Evolutionary conservation across 2,888 invertebrate genomes (phyloP).

Genomic region (Amaurobius ferox): DNA sequence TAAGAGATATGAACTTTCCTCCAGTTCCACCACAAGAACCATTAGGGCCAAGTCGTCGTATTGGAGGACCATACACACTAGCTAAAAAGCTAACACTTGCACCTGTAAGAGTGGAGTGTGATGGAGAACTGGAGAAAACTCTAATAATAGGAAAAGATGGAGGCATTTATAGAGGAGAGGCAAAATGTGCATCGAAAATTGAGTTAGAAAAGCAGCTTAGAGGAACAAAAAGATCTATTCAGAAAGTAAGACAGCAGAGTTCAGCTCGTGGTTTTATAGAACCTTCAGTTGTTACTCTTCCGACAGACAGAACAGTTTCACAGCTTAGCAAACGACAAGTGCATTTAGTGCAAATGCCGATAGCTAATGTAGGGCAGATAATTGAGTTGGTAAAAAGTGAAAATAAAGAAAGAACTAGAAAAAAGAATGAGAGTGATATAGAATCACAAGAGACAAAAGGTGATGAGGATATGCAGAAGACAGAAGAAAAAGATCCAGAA

Average conservation of each 20-base stretch:
- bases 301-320: background rate
- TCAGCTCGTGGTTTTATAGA: background rate
- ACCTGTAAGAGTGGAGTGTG: background rate
- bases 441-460: background rate
- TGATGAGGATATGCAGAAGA: background rate
- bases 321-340: background rate
- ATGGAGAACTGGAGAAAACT: background rate
- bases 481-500: background rate
- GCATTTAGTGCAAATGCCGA: slow-evolving; percentile 24
- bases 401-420: background rate
- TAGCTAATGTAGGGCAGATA: background rate
- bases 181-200: background rate
- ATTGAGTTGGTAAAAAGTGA: background rate
- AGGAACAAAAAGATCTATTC: slow-evolving; percentile 24
- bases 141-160: slow-evolving; percentile 31
- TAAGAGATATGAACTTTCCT: slow-evolving; percentile 37
- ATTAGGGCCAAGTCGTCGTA: slow-evolving; percentile 20
- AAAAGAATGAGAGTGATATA: background rate
- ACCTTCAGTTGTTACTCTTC: slow-evolving; percentile 24
- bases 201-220: background rate
- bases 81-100: slow-evolving; percentile 25
- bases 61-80: slow-evolving; percentile 37
- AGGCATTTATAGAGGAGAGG: slow-evolving; percentile 21
- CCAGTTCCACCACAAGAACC: slow-evolving; percentile 23
- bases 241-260: background rate